Conservation (phyloP, 1,140 invertebrate genomes). For the Nixonia krombeini region DNA sequence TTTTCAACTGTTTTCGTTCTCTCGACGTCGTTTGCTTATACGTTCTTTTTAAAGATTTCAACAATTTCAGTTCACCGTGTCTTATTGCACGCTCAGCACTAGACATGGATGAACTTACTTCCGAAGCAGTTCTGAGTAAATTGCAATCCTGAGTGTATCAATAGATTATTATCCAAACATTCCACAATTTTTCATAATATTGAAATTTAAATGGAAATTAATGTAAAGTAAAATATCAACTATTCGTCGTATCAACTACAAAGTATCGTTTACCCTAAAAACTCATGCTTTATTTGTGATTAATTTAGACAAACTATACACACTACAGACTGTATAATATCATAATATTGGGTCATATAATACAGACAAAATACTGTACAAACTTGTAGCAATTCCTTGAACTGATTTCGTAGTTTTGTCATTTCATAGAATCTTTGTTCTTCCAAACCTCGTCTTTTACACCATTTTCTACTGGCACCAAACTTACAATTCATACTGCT, state of each 20-base stretch:
- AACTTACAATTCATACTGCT: constrained; percentile 56
- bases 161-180: too few relatives aligned
- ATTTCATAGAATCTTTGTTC: constrained; percentile 98
- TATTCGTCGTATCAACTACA: too few relatives aligned
- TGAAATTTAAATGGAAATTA: too few relatives aligned
- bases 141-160: constrained; percentile 83
- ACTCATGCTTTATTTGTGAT: too few relatives aligned
- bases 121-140: constrained; percentile 74
- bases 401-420: constrained; percentile 92
- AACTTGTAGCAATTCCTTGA: constrained; percentile 86
- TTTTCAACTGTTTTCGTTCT: constrained; percentile 83
- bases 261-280: too few relatives aligned
- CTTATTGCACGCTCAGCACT: constrained; percentile 84
- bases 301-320: too few relatives aligned
- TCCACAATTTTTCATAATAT: too few relatives aligned
- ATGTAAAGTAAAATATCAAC: too few relatives aligned
- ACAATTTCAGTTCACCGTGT: constrained; percentile 89
- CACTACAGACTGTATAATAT: too few relatives aligned
- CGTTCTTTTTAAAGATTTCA: constrained; percentile 83
- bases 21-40: constrained; percentile 76
- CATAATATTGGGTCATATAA: too few relatives aligned
- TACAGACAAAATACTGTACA: too few relatives aligned
- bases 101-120: constrained; percentile 74
- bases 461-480: constrained; percentile 84
- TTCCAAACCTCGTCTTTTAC: constrained; percentile 88